phyloP scores from a whole-genome alignment of 2,113 vertebrate genomes.

The Cyanistes caeruleus region DNA sequence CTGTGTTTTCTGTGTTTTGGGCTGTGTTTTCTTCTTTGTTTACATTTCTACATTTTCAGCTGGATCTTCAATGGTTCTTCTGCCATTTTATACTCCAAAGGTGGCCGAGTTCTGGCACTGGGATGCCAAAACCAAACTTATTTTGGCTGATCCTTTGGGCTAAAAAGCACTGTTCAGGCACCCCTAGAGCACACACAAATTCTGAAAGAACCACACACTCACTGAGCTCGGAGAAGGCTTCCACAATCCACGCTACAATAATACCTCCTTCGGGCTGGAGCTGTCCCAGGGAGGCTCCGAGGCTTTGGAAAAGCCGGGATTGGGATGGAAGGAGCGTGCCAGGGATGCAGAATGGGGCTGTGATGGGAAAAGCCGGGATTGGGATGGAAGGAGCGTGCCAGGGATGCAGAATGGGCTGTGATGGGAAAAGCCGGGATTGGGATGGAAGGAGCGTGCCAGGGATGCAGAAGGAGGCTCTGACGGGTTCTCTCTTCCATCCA shows the following conservation, averaged over 20 bases:
- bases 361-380: no score
- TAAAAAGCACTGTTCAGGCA: fast-evolving
- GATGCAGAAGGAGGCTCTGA: not conserved
- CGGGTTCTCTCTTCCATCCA: no score
- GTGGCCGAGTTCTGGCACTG: fast-evolving
- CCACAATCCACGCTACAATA: no score
- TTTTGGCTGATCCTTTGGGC: not conserved
- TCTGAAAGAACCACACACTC: fast-evolving
- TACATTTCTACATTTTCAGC: fast-evolving
- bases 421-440: fast-evolving
- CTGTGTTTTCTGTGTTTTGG: fast-evolving
- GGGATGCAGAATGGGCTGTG: not conserved
- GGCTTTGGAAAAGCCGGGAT: not conserved
- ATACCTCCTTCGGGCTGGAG: fast-evolving
- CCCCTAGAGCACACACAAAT: fast-evolving
- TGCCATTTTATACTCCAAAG: not conserved
- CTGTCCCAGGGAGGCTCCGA: fast-evolving
- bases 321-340: no score
- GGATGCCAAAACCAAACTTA: fast-evolving
- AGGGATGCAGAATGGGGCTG: not conserved
- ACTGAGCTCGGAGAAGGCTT: fast-evolving
- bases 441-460: no score
- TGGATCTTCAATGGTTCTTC: fast-evolving
- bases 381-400: not conserved
- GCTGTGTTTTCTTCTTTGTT: not conserved